A percentile compares a stretch with the other conserved stretches of the same genome.
Conservation (phyloP, 2,888 invertebrate species). For the Margaritifera margaritifera region DNA sequence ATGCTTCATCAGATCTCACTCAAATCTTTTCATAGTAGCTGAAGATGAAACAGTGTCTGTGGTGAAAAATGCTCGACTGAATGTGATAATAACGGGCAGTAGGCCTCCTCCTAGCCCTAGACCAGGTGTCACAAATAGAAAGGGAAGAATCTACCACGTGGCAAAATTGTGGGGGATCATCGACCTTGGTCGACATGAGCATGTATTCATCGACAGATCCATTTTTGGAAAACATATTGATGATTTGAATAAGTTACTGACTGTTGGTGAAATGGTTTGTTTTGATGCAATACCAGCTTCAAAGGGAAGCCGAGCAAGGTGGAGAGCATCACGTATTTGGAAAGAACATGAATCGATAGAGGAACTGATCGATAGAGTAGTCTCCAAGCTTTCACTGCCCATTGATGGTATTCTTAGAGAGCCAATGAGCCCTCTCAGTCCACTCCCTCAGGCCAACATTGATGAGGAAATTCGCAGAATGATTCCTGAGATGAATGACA, state of each 20-base stretch:
- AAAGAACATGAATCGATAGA: slow-evolving; percentile 70
- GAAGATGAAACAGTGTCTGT: slow-evolving; percentile 69
- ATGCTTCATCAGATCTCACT: slow-evolving; percentile 67
- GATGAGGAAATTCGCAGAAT: slow-evolving; percentile 68
- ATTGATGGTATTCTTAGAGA: slow-evolving; percentile 41
- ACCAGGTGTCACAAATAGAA: slow-evolving; percentile 63
- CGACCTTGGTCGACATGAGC: slow-evolving; percentile 73
- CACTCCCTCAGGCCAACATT: slow-evolving; percentile 62
- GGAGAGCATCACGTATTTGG: slow-evolving; percentile 73
- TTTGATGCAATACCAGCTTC: slow-evolving; percentile 73
- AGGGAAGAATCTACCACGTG: slow-evolving; percentile 72
- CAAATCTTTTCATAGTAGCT: slow-evolving; percentile 67
- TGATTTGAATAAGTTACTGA: slow-evolving; percentile 70
- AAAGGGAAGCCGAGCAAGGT: slow-evolving; percentile 72
- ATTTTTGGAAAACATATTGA: slow-evolving; percentile 70
- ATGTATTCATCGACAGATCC: slow-evolving; percentile 73
- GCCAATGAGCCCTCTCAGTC: slow-evolving; percentile 39
- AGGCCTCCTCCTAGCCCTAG: slow-evolving; percentile 58
- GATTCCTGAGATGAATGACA: slow-evolving; percentile 65
- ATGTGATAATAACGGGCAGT: slow-evolving; percentile 72
- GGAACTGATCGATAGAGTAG: slow-evolving; percentile 61
- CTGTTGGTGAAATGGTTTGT: slow-evolving; percentile 70
- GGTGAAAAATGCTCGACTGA: slow-evolving; percentile 68
- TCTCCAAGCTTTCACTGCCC: slow-evolving; percentile 55
- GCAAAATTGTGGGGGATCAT: slow-evolving; percentile 73